A percentile compares a stretch with the other conserved stretches of the same genome.
phyloP scores from a whole-genome alignment of 2,113 vertebrate species.

The Serilophus lunatus region DNA sequence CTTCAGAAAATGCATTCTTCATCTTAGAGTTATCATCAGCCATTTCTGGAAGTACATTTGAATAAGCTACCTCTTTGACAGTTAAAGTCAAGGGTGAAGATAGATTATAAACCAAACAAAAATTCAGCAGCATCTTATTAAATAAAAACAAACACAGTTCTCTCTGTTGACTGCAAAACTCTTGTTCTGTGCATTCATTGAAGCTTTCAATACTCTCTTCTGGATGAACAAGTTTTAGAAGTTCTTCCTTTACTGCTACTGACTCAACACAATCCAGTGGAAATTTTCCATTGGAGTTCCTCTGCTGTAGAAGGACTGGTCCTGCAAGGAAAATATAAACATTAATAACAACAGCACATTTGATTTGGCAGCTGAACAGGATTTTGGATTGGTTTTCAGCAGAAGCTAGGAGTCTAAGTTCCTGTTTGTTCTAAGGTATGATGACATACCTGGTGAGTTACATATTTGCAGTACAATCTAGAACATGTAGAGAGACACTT shows the following conservation, averaged over 20 bases:
- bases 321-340: constrained; percentile 74
- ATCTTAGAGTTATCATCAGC: constrained; percentile 9
- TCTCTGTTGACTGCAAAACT: constrained; percentile 56
- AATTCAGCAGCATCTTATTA: constrained; percentile 76
- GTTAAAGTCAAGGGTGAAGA: constrained; percentile 64
- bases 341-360: constrained; percentile 27
- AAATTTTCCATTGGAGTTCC: constrained; percentile 65
- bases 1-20: constrained; percentile 65
- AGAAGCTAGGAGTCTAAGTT: constrained; percentile 43
- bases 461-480: constrained; percentile 20
- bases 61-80: constrained; percentile 35
- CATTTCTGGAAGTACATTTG: constrained; percentile 22
- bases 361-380: constrained; percentile 29
- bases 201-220: constrained; percentile 65
- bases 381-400: constrained; percentile 28
- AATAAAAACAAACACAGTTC: constrained; percentile 73
- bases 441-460: constrained; percentile 59
- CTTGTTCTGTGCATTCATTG: constrained; percentile 32
- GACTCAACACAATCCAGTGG: constrained; percentile 81
- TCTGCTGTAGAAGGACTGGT: constrained; percentile 80
- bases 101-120: constrained; percentile 75
- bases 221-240: constrained; percentile 72
- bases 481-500: constrained; percentile 12
- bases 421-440: constrained; percentile 40
- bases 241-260: constrained; percentile 73